Percentiles rank a stretch among this genome's conserved stretches.
These are phyloP conservation scores for Halictus rubicundus DNA, from an alignment of 1,140 invertebrate genomes.

Conservation along the genomic window DNA sequence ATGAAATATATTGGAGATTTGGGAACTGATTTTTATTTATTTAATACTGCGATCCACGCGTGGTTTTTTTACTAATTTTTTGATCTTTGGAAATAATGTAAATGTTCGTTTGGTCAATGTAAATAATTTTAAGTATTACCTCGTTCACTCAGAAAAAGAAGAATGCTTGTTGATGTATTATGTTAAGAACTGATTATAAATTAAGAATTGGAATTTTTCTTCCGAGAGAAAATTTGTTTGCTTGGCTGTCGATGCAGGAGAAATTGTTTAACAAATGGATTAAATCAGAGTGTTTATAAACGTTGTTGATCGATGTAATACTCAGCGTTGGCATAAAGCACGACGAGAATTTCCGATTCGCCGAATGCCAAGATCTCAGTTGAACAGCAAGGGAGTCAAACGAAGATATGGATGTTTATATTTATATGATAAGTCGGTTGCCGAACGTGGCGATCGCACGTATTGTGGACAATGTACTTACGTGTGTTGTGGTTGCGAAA, in stretches of 20 bases:
- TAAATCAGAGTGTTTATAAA: constrained; percentile 14
- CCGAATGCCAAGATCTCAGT: not conserved
- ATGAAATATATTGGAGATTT: too few relatives aligned
- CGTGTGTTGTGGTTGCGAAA: not conserved
- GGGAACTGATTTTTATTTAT: too few relatives aligned
- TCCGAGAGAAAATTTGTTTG: not conserved
- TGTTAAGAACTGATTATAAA: not conserved
- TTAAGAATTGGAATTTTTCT: too few relatives aligned
- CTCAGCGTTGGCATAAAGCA: constrained; percentile 22
- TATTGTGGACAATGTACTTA: constrained; percentile 1
- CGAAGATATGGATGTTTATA: not conserved
- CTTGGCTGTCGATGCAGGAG: not conserved
- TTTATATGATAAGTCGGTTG: not conserved
- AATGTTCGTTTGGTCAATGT: too few relatives aligned
- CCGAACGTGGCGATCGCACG: not conserved
- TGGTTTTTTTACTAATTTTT: too few relatives aligned
- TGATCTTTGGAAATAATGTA: too few relatives aligned
- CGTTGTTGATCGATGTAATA: constrained; percentile 44
- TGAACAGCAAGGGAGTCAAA: not conserved
- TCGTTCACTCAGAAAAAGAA: too few relatives aligned
- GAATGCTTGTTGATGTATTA: too few relatives aligned
- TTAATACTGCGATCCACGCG: too few relatives aligned
- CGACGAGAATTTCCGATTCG: constrained; percentile 22
- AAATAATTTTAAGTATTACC: too few relatives aligned
- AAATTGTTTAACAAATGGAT: constrained; percentile 11